These are phyloP conservation scores for Kradibia gibbosae DNA, from an alignment of 1,140 invertebrate genomes.

Conservation along the genomic window DNA sequence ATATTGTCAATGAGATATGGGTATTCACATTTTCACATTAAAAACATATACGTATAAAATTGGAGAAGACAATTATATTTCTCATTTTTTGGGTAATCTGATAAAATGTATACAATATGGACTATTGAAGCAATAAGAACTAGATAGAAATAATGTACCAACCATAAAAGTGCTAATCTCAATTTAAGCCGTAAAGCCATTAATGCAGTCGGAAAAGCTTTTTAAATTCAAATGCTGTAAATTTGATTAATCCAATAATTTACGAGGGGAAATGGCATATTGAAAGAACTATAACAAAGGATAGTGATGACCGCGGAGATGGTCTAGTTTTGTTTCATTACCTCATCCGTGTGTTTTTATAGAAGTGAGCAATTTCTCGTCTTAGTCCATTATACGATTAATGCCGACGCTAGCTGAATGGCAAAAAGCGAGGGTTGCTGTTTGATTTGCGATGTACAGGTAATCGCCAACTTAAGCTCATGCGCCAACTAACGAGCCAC, in stretches of 20 bases:
- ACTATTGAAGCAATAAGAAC: background rate
- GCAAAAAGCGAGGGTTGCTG: slow-evolving; percentile 12
- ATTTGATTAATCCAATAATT: background rate
- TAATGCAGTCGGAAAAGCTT: slow-evolving; percentile 6
- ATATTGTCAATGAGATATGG: no score
- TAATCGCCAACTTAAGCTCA: background rate
- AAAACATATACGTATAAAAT: background rate
- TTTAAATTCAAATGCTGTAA: slow-evolving; percentile 8
- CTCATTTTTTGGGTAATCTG: background rate
- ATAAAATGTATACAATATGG: background rate
- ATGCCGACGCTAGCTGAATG: slow-evolving; percentile 2
- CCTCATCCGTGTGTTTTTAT: background rate
- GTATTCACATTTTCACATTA: background rate
- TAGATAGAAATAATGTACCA: background rate
- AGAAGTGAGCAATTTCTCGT: background rate
- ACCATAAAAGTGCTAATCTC: background rate
- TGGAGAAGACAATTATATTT: background rate
- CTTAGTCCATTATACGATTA: background rate
- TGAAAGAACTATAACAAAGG: background rate
- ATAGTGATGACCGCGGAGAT: background rate
- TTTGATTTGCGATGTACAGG: slow-evolving; percentile 25
- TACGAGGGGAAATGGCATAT: background rate
- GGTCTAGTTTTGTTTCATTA: background rate
- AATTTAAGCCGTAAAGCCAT: background rate
- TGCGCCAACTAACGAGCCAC: slow-evolving; percentile 53